Evolutionary conservation across 2,888 invertebrate genomes (phyloP), one percentile per base, ranked within the genome.

Genomic region (Ceriagrion tenellum): DNA sequence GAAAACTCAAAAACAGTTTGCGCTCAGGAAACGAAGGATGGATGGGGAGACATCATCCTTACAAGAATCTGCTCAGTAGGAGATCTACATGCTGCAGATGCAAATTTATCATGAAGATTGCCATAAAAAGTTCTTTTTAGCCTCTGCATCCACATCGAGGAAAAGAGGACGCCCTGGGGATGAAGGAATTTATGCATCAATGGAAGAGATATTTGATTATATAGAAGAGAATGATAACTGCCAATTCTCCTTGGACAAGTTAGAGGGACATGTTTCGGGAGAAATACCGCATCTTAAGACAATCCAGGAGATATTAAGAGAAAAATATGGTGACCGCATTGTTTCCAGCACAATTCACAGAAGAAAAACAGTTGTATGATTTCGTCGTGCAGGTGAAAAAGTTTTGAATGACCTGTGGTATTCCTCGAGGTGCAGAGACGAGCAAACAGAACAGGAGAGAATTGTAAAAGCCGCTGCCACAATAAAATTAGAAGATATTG

Each of bases 381-480:
- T 96, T 95, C 96, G 96, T 96, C 96, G 96, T 96, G 96, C 96
- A 96, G 96, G 96, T 91, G 95, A 95, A 95, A 96, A 96, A 95
- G 96, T 96, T 95, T 96, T 96, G 96, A 96, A 96, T 96, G 96
- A 96, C 96, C 96, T 96, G 96, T 96, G 96, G 96, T 96, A 96
- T 96, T 96, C 96, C 95, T 96, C 96, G 96, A 96, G 96, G 96
- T 96, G 96, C 96, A 95, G 55, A 18, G 95, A 16, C 95, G 95
- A 95, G 1, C 96, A 95, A 96, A 96, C 96, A 96, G 96, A 96
- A 96, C 95, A 96, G 6, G 90, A 96, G 95, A 95, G 96, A 95
- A 96, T 96, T 96, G 96, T 97, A 96, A 96, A 96, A 96, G 96
- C 96, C 96, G 96, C 96, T 95, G 96, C 96, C 95, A 96, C 96